phyloP scores from a whole-genome alignment of 2,113 vertebrate species.

The Genyomyrus donnyi region DNA sequence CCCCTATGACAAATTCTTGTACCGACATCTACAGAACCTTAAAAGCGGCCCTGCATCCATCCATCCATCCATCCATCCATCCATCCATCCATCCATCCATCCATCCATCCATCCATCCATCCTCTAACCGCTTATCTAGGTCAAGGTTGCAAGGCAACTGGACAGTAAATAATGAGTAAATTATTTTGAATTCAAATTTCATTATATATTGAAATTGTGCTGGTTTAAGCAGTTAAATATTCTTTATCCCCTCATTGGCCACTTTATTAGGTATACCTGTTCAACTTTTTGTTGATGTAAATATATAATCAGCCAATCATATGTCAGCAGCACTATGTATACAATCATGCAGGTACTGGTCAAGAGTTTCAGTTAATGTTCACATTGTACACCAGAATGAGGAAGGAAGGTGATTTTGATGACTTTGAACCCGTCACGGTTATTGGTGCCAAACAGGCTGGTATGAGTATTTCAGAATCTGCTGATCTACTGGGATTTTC shows the following conservation, averaged over 20 bases:
- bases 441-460: too few species aligned
- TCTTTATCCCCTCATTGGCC: not conserved
- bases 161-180: not conserved
- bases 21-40: too few species aligned
- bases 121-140: not conserved
- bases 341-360: not conserved
- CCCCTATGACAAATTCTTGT: too few species aligned
- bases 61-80: not conserved
- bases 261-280: not conserved
- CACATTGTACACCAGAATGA: too few species aligned
- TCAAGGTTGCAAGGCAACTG: not conserved
- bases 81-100: not conserved
- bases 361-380: not conserved
- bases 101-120: not conserved
- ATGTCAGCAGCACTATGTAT: not conserved
- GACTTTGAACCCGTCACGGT: not conserved
- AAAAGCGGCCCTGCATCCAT: not conserved
- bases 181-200: not conserved
- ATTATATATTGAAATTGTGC: not conserved
- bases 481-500: not conserved
- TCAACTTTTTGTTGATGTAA: not conserved
- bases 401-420: not conserved
- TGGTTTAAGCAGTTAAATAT: not conserved
- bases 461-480: too few species aligned
- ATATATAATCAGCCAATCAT: not conserved